Evolutionary conservation across 2,888 invertebrate species (phyloP), one percentile per base, ranked within the genome.

Genomic region (Willowsia nigromaculata): DNA sequence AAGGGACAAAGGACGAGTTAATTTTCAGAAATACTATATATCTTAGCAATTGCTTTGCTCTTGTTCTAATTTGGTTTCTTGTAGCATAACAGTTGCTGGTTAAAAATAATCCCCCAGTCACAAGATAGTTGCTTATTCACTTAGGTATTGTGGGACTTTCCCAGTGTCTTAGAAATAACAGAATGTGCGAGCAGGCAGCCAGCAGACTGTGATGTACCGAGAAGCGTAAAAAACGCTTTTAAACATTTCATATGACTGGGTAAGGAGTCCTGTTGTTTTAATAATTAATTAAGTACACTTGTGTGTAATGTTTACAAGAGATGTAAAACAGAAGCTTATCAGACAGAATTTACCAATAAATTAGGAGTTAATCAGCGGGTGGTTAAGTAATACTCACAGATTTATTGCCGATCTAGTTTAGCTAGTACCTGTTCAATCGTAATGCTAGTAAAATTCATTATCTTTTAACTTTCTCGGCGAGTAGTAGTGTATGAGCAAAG

Each of bases 221-320:
- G n/a, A 33, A 65, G 65, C 15, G 30, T 6, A 30, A 65, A 9
- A 62, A 22, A 25, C 2, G 22, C 3, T 50, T 11, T 11, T 3
- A 11, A 50, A 9, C 13, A 22, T 18, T 22, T 4, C 13, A 56
- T 2, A 33, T 33, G 37, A 15, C 18, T 78, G 81, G 59, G 62
- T 62, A 81, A 56, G 81, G 22, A 82, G 43, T 68, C 65, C 82
- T 82, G 82, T 82, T 40, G 82, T 82, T 82, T 68, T 82, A 30
- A 65, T 82, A 82, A 82, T 82, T 82, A 82, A 82, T 82, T 82
- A 82, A 50, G 82, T 65, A 65, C 53, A 68, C 25, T 27, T 40
- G 47, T 22, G 40, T 13, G 9, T n/a, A 59, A 40, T 43, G 47
- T 25, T 15, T 56, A 40, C 22, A 33, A 78, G 37, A 59, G 13